Percentiles rank a stretch among this genome's conserved stretches.
Conservation (phyloP, 2,113 vertebrate species). For the Megaceryle torquata region DNA sequence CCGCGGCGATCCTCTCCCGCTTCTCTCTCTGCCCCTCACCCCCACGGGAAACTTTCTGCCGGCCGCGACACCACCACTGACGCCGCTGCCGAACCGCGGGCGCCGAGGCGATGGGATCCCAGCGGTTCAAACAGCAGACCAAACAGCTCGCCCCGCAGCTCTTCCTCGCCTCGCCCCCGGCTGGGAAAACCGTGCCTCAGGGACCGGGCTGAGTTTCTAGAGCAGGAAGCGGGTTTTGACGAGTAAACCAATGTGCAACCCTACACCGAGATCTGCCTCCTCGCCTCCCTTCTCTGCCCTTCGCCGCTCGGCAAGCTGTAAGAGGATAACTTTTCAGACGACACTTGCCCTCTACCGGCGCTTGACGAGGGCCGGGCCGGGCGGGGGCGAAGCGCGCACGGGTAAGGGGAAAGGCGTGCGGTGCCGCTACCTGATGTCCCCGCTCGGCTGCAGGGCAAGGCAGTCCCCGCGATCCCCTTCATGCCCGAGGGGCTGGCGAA, state of each 20-base stretch:
- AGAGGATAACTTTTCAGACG: neutral
- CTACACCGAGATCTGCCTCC: neutral
- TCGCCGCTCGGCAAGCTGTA: neutral
- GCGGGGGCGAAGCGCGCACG: no score
- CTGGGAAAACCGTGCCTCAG: neutral
- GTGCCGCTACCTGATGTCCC: conserved; percentile 37
- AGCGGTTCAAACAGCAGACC: neutral
- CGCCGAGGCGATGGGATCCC: neutral
- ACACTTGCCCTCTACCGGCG: neutral
- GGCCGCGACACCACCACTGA: neutral
- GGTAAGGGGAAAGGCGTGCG: neutral
- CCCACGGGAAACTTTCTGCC: neutral
- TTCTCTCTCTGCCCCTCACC: neutral
- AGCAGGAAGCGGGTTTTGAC: neutral
- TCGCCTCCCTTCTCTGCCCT: neutral
- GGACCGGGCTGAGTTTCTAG: accelerated
- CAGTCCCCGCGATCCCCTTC: neutral
- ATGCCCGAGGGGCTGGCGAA: neutral
- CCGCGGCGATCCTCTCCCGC: neutral
- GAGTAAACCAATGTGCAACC: neutral
- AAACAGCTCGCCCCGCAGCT: accelerated
- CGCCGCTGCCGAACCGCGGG: neutral
- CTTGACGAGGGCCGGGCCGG: neutral
- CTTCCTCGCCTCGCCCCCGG: neutral
- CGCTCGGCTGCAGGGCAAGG: neutral